A percentile compares a stretch with the other conserved stretches of the same genome.
These are phyloP conservation scores for Chelonoidis abingdonii DNA, from an alignment of 2,113 vertebrate genomes.

Conservation along the genomic window DNA sequence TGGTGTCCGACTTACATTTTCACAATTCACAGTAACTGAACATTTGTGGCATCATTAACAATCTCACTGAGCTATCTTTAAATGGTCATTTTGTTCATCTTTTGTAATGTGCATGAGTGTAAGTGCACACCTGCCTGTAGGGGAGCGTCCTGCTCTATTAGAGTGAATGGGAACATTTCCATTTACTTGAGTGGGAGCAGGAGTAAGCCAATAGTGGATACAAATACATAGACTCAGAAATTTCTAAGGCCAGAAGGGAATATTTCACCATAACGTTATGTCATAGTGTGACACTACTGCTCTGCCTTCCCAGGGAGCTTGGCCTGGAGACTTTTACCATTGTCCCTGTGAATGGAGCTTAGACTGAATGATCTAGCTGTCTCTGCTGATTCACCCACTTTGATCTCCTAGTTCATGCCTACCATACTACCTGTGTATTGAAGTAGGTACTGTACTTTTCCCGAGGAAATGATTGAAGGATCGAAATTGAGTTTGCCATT, in stretches of 20 bases:
- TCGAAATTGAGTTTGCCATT: not conserved
- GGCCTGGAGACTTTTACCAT: not conserved
- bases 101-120: not conserved
- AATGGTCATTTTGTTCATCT: not conserved
- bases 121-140: accelerated
- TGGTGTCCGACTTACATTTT: not conserved
- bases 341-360: not conserved
- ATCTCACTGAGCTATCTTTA: not conserved
- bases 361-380: not conserved
- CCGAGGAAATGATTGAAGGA: not conserved
- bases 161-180: accelerated
- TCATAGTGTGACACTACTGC: not conserved
- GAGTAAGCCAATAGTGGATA: not conserved
- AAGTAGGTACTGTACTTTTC: constrained; percentile 13
- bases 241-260: not conserved
- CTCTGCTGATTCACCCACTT: not conserved
- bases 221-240: not conserved
- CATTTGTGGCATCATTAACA: not conserved
- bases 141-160: not conserved
- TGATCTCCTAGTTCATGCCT: constrained; percentile 8
- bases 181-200: not conserved
- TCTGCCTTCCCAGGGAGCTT: not conserved
- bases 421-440: accelerated
- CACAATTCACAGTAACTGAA: not conserved
- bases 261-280: not conserved